Percentiles rank a stretch among this genome's conserved stretches.
phyloP scores from a whole-genome alignment of 2,888 invertebrate species.

The Synanthedon myopaeformis region DNA sequence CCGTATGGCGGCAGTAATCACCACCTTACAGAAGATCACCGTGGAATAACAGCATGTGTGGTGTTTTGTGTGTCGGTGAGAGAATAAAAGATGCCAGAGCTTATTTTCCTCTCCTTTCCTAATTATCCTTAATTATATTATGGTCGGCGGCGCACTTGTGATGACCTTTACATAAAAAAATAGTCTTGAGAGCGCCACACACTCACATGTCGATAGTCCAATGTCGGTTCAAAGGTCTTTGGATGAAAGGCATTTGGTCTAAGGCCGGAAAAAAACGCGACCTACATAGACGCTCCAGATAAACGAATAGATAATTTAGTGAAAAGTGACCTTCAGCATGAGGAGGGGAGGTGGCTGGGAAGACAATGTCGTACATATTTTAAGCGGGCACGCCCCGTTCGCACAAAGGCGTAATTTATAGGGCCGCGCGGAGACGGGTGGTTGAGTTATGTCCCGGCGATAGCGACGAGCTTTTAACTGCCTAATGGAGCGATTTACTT shows the following conservation, averaged over 20 bases:
- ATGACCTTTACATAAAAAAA: no score
- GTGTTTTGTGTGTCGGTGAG: no score
- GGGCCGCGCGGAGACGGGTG: conserved; percentile 65
- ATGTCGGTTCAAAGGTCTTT: neutral
- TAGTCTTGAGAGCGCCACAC: neutral
- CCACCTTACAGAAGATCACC: no score
- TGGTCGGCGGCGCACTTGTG: no score
- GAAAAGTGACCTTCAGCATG: conserved; percentile 50
- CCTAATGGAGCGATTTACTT: conserved; percentile 69
- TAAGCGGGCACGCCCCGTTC: conserved; percentile 63
- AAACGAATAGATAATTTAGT: conserved; percentile 48
- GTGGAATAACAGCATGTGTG: no score
- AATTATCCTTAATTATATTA: neutral
- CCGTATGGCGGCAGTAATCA: no score
- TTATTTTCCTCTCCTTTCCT: no score
- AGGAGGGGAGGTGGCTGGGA: conserved; percentile 49
- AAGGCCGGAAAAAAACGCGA: conserved; percentile 22
- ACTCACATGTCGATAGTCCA: neutral
- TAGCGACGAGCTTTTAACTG: conserved; percentile 71
- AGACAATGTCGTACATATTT: conserved; percentile 70
- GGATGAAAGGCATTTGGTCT: conserved; percentile 8
- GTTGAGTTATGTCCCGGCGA: conserved; percentile 66
- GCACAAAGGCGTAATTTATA: conserved; percentile 69
- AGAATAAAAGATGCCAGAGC: no score
- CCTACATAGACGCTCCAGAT: conserved; percentile 39